Conservation (phyloP, 2,797 vertebrate genomes). For the Meda fulgida region DNA sequence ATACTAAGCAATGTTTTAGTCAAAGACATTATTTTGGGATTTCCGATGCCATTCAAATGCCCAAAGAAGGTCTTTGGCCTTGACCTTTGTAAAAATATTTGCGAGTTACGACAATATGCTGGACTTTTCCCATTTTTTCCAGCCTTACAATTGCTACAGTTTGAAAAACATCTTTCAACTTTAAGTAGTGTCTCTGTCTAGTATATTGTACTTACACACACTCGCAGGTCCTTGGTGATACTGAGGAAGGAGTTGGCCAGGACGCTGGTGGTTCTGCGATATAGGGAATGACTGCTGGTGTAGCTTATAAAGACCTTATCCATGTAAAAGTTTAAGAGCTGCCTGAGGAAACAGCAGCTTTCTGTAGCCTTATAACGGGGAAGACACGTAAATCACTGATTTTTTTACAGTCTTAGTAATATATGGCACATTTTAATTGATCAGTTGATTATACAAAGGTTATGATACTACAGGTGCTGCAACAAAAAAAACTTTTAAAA, state of each 20-base stretch:
- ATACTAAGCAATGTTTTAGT: slow-evolving; percentile 6
- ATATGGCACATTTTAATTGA: neutral
- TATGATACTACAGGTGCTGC: neutral
- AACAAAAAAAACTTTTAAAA: neutral
- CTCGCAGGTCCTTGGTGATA: slow-evolving; percentile 74
- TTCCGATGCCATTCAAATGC: neutral
- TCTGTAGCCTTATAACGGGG: slow-evolving; percentile 70
- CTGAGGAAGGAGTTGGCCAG: slow-evolving; percentile 81
- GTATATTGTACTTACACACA: slow-evolving; percentile 75
- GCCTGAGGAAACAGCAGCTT: slow-evolving; percentile 79
- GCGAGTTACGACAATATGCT: neutral
- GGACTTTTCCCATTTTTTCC: neutral
- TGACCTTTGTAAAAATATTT: slow-evolving; percentile 18
- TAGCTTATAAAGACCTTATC: slow-evolving; percentile 79
- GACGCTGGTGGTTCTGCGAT: slow-evolving; percentile 73
- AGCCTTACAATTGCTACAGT: neutral
- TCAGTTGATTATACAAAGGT: neutral
- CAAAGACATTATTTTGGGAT: neutral
- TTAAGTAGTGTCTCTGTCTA: neutral
- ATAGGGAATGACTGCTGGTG: slow-evolving; percentile 62
- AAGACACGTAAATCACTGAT: neutral
- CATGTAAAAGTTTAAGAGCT: slow-evolving; percentile 79
- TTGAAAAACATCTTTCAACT: neutral
- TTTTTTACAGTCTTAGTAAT: neutral
- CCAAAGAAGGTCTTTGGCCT: neutral